Conservation (phyloP, 1,140 invertebrate genomes). For the Aphelenchoides avenae region DNA sequence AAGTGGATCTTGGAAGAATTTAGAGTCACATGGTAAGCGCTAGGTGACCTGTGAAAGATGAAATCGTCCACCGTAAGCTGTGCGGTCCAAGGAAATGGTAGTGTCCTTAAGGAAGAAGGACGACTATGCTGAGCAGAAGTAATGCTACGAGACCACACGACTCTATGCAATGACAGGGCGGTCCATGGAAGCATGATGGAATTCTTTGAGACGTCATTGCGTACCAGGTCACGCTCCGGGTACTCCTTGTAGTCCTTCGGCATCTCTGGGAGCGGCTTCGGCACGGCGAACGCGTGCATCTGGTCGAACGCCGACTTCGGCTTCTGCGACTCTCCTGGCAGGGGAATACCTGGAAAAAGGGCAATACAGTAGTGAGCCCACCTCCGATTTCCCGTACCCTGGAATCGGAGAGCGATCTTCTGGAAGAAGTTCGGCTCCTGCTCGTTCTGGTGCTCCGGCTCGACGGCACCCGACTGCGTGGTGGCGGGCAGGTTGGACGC, state of each 20-base stretch:
- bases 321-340: constrained; percentile 45
- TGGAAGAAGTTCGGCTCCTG: constrained; percentile 50
- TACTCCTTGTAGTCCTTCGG: constrained; percentile 56
- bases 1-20: too few species aligned
- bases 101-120: too few species aligned
- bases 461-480: too few species aligned
- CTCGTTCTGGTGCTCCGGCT: too few species aligned
- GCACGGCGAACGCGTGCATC: constrained; percentile 51
- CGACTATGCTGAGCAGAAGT: too few species aligned
- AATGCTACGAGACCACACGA: too few species aligned
- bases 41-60: too few species aligned
- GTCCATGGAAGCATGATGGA: constrained; percentile 15
- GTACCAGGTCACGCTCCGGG: constrained; percentile 55
- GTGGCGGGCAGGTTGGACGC: too few species aligned
- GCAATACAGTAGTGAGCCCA: not conserved
- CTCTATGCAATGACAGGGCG: too few species aligned
- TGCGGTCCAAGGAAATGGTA: too few species aligned
- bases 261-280: constrained; percentile 46
- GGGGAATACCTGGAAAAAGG: constrained; percentile 47
- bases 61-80: too few species aligned
- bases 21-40: too few species aligned
- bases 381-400: constrained; percentile 30
- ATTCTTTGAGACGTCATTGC: constrained; percentile 16
- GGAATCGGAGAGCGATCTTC: constrained; percentile 52
- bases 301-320: constrained; percentile 57